A percentile compares a stretch with the other conserved stretches of the same genome.
Evolutionary conservation across 2,888 invertebrate genomes (phyloP).

Genomic region (Labia minor): DNA sequence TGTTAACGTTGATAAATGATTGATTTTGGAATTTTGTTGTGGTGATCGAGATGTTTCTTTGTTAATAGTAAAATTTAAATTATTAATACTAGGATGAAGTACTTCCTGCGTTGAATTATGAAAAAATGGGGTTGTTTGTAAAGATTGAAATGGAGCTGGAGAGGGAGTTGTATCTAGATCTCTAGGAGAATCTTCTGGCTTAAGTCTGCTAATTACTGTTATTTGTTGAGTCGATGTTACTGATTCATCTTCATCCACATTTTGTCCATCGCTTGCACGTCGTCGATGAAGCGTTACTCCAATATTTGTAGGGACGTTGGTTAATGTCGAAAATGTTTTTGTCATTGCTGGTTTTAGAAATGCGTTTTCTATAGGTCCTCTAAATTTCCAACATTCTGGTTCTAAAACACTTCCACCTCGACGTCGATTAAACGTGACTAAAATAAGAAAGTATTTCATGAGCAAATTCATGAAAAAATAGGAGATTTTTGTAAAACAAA

Average conservation of each 20-base stretch:
- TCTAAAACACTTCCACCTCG: neutral
- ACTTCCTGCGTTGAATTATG: conserved; percentile 31
- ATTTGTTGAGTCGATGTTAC: conserved; percentile 22
- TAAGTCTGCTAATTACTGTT: neutral
- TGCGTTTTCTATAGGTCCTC: neutral
- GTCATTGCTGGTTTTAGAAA: neutral
- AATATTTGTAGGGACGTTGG: conserved; percentile 27
- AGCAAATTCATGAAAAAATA: no score
- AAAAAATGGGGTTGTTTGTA: conserved; percentile 29
- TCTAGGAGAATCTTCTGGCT: neutral
- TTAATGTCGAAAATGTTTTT: neutral
- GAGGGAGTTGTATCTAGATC: conserved; percentile 27
- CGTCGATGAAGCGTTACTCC: conserved; percentile 22
- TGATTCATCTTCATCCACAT: conserved; percentile 30
- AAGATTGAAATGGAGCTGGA: conserved; percentile 35
- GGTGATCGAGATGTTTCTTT: conserved; percentile 24
- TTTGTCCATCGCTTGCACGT: conserved; percentile 26
- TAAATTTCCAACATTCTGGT: neutral
- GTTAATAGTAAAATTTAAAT: conserved; percentile 33
- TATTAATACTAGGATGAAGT: conserved; percentile 36
- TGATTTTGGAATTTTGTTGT: neutral
- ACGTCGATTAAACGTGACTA: neutral
- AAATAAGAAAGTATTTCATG: neutral
- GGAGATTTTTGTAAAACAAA: no score
- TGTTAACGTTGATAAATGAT: neutral